A percentile compares a stretch with the other conserved stretches of the same genome.
These are phyloP conservation scores for Crepidodera aurea DNA, from an alignment of 2,888 invertebrate genomes.

Conservation along the genomic window DNA sequence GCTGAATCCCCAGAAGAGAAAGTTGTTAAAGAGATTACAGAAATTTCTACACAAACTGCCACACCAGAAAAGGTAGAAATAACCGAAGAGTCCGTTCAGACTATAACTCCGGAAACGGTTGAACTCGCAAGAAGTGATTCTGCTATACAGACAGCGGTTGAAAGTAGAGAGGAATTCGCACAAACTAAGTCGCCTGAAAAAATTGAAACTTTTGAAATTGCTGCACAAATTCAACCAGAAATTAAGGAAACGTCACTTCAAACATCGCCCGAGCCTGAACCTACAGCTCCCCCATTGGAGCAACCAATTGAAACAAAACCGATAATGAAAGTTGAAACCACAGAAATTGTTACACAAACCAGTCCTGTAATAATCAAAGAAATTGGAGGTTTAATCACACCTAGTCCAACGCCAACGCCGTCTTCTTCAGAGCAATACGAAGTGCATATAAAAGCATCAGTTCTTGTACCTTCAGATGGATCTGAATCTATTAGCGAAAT, in stretches of 20 bases:
- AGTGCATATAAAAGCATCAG: conserved; percentile 68
- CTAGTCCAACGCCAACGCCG: conserved; percentile 39
- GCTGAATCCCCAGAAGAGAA: conserved; percentile 46
- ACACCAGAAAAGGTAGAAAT: conserved; percentile 54
- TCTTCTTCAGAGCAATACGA: conserved; percentile 61
- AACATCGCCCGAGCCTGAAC: conserved; percentile 43
- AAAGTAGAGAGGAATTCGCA: conserved; percentile 54
- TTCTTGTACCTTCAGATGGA: conserved; percentile 63
- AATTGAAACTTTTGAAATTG: conserved; percentile 49
- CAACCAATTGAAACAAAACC: conserved; percentile 32
- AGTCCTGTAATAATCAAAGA: conserved; percentile 66
- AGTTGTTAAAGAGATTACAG: conserved; percentile 52
- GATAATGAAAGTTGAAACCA: conserved; percentile 51
- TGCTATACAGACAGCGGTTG: conserved; percentile 56
- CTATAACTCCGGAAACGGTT: conserved; percentile 49
- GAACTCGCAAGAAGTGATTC: conserved; percentile 53
- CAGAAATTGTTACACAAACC: conserved; percentile 65
- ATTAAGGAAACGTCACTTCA: conserved; percentile 35
- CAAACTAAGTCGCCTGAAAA: conserved; percentile 61
- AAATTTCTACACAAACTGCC: conserved; percentile 61
- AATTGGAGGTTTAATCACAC: conserved; percentile 39
- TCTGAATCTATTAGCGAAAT: conserved; percentile 39
- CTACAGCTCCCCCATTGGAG: conserved; percentile 33
- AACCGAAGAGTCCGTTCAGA: conserved; percentile 55
- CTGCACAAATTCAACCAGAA: conserved; percentile 42